Conservation (phyloP, 2,888 invertebrate genomes). For the Acrobasis repandana region DNA sequence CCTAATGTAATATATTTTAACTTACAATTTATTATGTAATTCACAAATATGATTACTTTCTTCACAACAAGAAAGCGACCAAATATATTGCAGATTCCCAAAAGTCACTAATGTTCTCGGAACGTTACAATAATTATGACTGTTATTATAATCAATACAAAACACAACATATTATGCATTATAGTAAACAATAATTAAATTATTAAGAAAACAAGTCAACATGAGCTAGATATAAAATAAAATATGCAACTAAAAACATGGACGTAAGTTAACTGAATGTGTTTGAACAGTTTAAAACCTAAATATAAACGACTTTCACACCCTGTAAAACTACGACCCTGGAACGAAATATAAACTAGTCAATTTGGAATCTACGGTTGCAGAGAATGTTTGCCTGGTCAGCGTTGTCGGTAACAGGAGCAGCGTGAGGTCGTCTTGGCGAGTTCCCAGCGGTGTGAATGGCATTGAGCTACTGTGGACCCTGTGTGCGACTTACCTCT, state of each 20-base stretch:
- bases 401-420: background rate
- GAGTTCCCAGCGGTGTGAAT: constrained; percentile 65
- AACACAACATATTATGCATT: constrained; percentile 71
- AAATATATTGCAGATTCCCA: constrained; percentile 80
- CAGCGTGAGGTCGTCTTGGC: constrained; percentile 36
- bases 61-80: constrained; percentile 28
- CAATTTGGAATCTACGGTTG: constrained; percentile 23
- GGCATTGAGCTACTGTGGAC: constrained; percentile 73
- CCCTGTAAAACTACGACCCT: constrained; percentile 72
- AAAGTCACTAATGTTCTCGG: constrained; percentile 58
- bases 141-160: constrained; percentile 65
- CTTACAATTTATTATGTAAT: constrained; percentile 22
- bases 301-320: constrained; percentile 65
- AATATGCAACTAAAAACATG: constrained; percentile 81
- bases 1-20: constrained; percentile 20
- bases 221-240: constrained; percentile 71
- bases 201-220: constrained; percentile 78
- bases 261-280: constrained; percentile 77
- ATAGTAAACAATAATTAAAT: constrained; percentile 73
- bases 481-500: constrained; percentile 59
- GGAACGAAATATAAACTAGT: constrained; percentile 32
- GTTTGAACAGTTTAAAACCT: constrained; percentile 66
- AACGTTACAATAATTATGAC: constrained; percentile 44
- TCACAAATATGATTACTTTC: constrained; percentile 36
- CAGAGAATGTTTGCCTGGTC: constrained; percentile 1